Conservation (phyloP, 2,797 vertebrate genomes). For the Pseudochirops corinnae region DNA sequence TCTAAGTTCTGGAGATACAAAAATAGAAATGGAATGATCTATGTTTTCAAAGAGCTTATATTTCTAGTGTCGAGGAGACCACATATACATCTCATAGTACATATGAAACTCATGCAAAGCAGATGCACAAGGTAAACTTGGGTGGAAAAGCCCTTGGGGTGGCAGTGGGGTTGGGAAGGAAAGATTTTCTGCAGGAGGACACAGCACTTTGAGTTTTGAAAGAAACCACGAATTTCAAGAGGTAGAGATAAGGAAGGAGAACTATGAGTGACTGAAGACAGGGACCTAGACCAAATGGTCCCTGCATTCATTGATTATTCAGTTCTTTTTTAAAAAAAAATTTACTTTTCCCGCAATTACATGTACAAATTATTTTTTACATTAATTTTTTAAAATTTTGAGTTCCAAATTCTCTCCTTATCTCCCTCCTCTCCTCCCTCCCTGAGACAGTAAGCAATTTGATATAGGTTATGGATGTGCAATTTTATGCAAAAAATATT, state of each 20-base stretch:
- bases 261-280: neutral
- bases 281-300: neutral
- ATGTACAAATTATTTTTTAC: neutral
- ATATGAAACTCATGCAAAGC: neutral
- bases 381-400: neutral
- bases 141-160: neutral
- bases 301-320: neutral
- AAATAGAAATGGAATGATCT: neutral
- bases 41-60: neutral
- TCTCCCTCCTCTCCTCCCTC: neutral
- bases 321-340: too few species aligned
- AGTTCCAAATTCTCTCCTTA: neutral
- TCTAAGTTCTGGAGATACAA: neutral
- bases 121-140: neutral
- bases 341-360: neutral
- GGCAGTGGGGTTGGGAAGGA: neutral
- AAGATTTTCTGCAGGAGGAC: neutral
- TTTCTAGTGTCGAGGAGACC: neutral
- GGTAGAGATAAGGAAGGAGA: neutral
- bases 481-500: neutral
- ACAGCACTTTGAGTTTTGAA: neutral
- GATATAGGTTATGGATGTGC: neutral
- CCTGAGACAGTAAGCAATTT: neutral
- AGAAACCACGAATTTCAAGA: neutral
- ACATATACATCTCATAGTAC: neutral